A percentile compares a stretch with the other conserved stretches of the same genome.
Conservation (phyloP, 1,140 invertebrate genomes). For the Drosophila nikananu region DNA sequence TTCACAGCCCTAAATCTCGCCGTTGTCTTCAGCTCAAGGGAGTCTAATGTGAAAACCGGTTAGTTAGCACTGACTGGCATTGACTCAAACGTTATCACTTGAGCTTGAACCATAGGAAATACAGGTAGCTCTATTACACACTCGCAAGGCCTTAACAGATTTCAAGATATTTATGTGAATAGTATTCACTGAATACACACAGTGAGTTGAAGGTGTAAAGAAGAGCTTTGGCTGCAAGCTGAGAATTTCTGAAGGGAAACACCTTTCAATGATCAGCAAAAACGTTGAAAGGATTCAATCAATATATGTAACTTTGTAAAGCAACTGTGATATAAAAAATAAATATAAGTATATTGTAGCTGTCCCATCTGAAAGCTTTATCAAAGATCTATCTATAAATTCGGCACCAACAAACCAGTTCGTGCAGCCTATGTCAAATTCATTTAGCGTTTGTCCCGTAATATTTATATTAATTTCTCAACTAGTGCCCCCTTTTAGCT, state of each 20-base stretch:
- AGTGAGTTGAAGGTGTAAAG: conserved; percentile 7
- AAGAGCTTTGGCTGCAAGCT: background rate
- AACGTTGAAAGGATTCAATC: background rate
- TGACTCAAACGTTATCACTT: conserved; percentile 44
- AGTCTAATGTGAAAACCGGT: conserved; percentile 39
- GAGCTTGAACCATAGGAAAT: conserved; percentile 45
- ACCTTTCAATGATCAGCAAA: background rate
- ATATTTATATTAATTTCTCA: conserved; percentile 1
- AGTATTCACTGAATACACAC: no score
- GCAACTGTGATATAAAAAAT: no score
- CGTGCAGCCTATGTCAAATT: background rate
- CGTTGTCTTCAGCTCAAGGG: conserved; percentile 13
- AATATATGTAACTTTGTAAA: no score
- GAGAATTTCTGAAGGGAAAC: background rate
- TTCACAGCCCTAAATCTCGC: conserved; percentile 32
- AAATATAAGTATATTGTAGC: background rate
- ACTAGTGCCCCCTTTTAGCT: background rate
- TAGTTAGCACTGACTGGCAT: conserved; percentile 34
- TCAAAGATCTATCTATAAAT: background rate
- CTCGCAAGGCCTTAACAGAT: conserved; percentile 14
- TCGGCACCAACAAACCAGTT: background rate
- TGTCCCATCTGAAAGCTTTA: background rate
- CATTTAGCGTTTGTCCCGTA: background rate
- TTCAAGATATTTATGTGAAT: conserved; percentile 17
- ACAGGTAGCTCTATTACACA: conserved; percentile 34